phyloP scores from a whole-genome alignment of 2,888 invertebrate genomes.

The Hartigia nigra region DNA sequence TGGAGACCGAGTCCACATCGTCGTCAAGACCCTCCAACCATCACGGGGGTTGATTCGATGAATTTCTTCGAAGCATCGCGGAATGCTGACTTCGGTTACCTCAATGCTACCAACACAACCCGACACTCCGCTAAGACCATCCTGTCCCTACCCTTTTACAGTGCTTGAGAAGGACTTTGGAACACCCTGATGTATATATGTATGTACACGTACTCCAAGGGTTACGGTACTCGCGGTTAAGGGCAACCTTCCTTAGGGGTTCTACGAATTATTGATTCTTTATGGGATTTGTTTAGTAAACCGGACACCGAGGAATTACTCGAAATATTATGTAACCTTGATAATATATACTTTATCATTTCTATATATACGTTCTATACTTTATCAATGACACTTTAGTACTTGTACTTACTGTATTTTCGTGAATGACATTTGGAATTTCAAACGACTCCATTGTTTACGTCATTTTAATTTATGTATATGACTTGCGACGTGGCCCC shows the following conservation, averaged over 20 bases:
- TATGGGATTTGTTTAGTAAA: not conserved
- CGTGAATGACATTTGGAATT: not conserved
- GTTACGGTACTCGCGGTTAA: not conserved
- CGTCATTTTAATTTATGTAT: not conserved
- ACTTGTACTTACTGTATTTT: not conserved
- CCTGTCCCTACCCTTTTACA: not conserved
- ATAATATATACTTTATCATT: not conserved
- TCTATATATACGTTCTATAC: not conserved
- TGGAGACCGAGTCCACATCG: not conserved
- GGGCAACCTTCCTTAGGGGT: not conserved
- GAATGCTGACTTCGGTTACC: constrained; percentile 49
- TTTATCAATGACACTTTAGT: not conserved
- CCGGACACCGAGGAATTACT: not conserved
- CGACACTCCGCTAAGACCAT: not conserved
- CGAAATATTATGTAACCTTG: not conserved
- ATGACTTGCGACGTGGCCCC: not conserved
- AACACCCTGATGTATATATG: not conserved
- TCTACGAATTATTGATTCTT: not conserved
- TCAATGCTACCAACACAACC: not conserved
- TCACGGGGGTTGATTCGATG: constrained; percentile 42
- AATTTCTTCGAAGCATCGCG: constrained; percentile 56
- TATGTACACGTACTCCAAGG: not conserved
- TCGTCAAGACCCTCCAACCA: not conserved
- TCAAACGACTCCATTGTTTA: not conserved
- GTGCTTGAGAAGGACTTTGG: not conserved